Percentiles rank a stretch among this genome's conserved stretches.
Conservation (phyloP, 2,888 invertebrate species). For the Ophion obscuratus region DNA sequence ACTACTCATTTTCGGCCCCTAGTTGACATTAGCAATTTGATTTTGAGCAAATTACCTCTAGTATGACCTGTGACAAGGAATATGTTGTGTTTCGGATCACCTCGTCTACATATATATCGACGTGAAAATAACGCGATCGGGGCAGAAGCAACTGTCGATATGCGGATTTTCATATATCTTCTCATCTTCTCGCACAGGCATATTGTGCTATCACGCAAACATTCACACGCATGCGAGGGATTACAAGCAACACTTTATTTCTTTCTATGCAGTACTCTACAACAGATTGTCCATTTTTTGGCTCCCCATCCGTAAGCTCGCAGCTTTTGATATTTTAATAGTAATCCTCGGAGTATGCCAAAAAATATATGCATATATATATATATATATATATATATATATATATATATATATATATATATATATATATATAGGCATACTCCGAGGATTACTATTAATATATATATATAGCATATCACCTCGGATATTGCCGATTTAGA, state of each 20-base stretch:
- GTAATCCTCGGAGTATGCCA: conserved; percentile 38
- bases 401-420: neutral
- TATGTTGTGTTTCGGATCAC: too few relatives aligned
- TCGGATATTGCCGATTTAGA: conserved; percentile 37
- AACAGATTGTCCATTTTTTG: conserved; percentile 40
- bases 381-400: neutral
- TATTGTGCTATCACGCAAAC: too few relatives aligned
- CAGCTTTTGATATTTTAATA: conserved; percentile 56
- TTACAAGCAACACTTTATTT: conserved; percentile 45
- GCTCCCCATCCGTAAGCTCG: conserved; percentile 2
- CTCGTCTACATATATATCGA: neutral
- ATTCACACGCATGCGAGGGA: conserved; percentile 14
- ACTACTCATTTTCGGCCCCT: too few relatives aligned
- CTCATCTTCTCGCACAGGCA: conserved; percentile 6
- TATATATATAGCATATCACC: conserved; percentile 20
- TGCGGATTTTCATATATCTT: conserved; percentile 41
- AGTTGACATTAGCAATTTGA: too few relatives aligned
- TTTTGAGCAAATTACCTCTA: too few relatives aligned
- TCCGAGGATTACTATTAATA: too few relatives aligned
- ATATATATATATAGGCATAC: too few relatives aligned
- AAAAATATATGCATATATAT: neutral
- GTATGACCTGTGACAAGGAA: too few relatives aligned
- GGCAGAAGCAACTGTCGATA: conserved; percentile 30
- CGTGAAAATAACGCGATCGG: conserved; percentile 29
- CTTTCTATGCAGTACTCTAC: conserved; percentile 31